Base-by-base conservation (phyloP, 2,113 vertebrate genomes). In the Nipponia nippon region DNA sequence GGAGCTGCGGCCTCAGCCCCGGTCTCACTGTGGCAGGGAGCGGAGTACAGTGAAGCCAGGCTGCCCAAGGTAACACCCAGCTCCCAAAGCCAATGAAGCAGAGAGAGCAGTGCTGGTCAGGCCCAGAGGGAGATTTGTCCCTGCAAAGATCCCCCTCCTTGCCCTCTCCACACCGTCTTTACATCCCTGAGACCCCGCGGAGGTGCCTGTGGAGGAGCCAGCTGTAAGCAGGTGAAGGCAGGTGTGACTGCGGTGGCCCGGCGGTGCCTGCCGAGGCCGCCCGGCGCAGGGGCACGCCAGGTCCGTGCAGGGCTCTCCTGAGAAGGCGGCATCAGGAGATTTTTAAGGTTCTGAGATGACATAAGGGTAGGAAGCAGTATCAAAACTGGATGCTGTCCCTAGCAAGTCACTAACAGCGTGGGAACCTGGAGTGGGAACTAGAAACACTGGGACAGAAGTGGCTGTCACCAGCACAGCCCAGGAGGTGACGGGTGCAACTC, bases 31-130 rank as follows among this genome's bases (percentile, higher is more conserved):
- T 15, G 10, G 16, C 49, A 55, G n/a, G 20, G 47, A 46, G 21
- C 2, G 6, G 25, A 17, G 15, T 50, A 15, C 4, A 2, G 58
- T 46, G 53, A 56, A 84, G 49, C 49, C n/a, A 25, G 49, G 52
- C 40, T 62, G 25, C 40, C 49, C 20, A 10, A 0, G 2, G 1
- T 5, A n/a, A 56, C 15, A 38, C 7, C n/a, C 40, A 27, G 34
- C 49, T 84, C 34, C 59, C 66, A 90, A 50, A 63, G 16, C 12
- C 4, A 25, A 1, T 5, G 11, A 50, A 58, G 44, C 23, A 40
- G 46, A 40, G 50, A 40, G 9, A 44, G 75, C 30, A 4, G 44
- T 34, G 56, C 53, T 2, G 5, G 13, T 46, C 70, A 66, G 46
- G 13, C 25, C 44, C 19, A 82, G 36, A 32, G 20, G 13, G 46